Percentiles rank a stretch among this genome's conserved stretches.
phyloP scores from a whole-genome alignment of 2,113 vertebrate species.

The Canis aureus region DNA sequence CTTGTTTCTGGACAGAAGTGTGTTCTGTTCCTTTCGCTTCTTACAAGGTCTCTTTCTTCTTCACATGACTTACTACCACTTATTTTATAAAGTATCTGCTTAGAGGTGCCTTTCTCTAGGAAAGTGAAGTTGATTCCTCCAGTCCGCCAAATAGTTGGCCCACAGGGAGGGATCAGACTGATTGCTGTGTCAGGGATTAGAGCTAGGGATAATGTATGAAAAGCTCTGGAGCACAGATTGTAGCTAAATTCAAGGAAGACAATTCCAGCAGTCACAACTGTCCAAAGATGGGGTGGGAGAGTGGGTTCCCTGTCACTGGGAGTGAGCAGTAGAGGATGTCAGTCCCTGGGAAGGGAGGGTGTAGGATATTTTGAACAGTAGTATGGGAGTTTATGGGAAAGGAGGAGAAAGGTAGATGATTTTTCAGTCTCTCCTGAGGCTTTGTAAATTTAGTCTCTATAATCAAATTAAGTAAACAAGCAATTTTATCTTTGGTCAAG shows the following conservation, averaged over 20 bases:
- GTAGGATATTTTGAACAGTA: background rate
- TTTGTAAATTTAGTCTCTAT: constrained; percentile 25
- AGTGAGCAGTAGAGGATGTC: background rate
- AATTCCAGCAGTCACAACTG: background rate
- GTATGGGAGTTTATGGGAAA: background rate
- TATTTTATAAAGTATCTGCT: background rate
- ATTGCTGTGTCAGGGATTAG: background rate
- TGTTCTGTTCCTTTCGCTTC: background rate
- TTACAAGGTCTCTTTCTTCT: background rate
- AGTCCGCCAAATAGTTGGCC: background rate
- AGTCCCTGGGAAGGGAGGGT: background rate
- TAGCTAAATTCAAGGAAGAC: background rate
- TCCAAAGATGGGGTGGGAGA: background rate
- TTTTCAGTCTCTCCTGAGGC: background rate
- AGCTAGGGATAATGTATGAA: background rate
- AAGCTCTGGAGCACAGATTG: background rate
- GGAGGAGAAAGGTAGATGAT: background rate
- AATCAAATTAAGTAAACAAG: constrained; percentile 18
- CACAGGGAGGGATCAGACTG: background rate
- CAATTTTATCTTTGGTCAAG: background rate
- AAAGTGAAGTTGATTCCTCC: background rate
- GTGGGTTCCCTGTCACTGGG: background rate
- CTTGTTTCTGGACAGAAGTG: background rate
- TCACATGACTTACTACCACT: background rate
- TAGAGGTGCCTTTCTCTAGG: background rate